These are phyloP conservation scores for Ceratoteleas bidentatus DNA, from an alignment of 1,140 invertebrate species.

Conservation along the genomic window DNA sequence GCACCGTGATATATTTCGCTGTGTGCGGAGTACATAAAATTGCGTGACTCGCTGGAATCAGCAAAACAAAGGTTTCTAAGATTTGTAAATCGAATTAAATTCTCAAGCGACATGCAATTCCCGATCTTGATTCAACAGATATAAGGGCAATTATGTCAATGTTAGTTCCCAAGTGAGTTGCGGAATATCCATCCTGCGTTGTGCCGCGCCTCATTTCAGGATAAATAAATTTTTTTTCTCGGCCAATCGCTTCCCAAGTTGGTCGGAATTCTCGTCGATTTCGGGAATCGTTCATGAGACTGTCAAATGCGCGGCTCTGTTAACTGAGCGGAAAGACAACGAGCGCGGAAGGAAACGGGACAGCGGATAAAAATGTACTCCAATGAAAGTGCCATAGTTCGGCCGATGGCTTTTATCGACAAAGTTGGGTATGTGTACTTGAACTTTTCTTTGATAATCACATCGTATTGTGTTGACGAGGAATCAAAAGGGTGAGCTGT, in stretches of 20 bases:
- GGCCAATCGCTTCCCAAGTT: no score
- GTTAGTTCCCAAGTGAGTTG: constrained; percentile 76
- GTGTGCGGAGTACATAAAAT: constrained; percentile 45
- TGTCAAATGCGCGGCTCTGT: constrained; percentile 54
- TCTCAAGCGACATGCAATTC: constrained; percentile 78
- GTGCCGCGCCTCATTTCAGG: constrained; percentile 79
- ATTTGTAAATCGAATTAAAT: constrained; percentile 80
- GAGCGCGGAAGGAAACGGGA: constrained; percentile 36
- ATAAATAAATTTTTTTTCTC: constrained; percentile 9
- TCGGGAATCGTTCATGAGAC: constrained; percentile 29
- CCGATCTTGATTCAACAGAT: constrained; percentile 66
- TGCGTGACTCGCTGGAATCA: constrained; percentile 76
- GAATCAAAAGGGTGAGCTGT: constrained; percentile 16
- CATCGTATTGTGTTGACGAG: constrained; percentile 68
- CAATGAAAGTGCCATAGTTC: constrained; percentile 72
- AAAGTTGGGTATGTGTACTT: constrained; percentile 72
- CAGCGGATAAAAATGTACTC: constrained; percentile 71
- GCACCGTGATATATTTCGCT: neutral
- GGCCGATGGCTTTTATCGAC: constrained; percentile 75
- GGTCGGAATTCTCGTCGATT: no score
- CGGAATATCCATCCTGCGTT: constrained; percentile 73
- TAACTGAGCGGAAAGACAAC: constrained; percentile 50
- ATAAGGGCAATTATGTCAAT: constrained; percentile 75
- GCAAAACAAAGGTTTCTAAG: constrained; percentile 78
- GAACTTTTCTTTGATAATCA: constrained; percentile 74